Conservation (phyloP, 2,797 vertebrate genomes). For the Merluccius polli region DNA sequence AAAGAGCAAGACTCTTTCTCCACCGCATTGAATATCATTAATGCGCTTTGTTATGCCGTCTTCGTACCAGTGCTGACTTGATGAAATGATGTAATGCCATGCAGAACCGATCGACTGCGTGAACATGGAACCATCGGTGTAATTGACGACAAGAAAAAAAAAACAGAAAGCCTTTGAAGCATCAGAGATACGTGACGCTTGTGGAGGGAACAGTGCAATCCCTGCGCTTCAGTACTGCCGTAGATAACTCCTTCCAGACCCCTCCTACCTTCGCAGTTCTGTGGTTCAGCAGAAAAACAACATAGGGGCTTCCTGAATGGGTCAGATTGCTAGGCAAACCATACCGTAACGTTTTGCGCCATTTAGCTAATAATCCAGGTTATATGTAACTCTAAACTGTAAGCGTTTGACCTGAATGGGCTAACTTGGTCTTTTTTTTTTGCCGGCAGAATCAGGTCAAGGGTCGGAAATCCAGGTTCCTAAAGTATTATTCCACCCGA, state of each 20-base stretch:
- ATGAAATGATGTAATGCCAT: neutral
- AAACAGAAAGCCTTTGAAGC: neutral
- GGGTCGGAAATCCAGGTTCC: neutral
- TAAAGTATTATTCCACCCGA: neutral
- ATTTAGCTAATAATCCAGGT: neutral
- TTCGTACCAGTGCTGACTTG: neutral
- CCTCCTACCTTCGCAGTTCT: neutral
- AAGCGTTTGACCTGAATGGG: neutral
- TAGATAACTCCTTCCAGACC: neutral
- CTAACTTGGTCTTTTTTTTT: neutral
- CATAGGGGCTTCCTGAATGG: neutral
- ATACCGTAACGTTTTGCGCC: neutral
- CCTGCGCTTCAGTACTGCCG: neutral
- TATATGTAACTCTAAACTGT: neutral
- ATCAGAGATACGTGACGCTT: neutral
- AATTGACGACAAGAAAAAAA: neutral
- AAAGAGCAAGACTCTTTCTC: too few relatives aligned
- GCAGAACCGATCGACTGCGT: too few relatives aligned
- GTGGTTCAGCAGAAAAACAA: neutral
- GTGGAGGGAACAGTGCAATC: neutral
- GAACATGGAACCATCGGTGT: neutral
- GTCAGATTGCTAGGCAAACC: neutral
- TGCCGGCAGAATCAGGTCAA: neutral
- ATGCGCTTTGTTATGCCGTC: too few relatives aligned
- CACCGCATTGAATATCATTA: neutral